A percentile compares a stretch with the other conserved stretches of the same genome.
These are phyloP conservation scores for Tenualosa thibaudeaui DNA, from an alignment of 2,797 vertebrate species.

Conservation along the genomic window DNA sequence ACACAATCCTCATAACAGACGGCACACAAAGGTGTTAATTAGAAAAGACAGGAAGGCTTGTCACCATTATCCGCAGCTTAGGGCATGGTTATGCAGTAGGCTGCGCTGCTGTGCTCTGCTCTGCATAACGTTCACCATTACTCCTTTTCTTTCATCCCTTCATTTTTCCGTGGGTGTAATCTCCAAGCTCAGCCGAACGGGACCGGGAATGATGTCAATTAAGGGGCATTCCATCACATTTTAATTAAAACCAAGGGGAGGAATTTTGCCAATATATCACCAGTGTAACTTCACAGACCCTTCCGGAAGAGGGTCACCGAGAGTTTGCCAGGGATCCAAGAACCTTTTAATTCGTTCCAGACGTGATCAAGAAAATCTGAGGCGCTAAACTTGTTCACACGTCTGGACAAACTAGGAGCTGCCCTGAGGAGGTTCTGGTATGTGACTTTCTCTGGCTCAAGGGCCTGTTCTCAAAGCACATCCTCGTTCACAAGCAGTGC, in stretches of 20 bases:
- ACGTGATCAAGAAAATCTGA: neutral
- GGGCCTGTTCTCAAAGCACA: neutral
- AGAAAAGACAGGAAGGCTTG: conserved; percentile 18
- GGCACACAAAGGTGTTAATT: conserved; percentile 12
- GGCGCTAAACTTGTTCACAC: neutral
- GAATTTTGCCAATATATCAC: neutral
- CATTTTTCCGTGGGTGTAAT: neutral
- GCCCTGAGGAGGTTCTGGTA: neutral
- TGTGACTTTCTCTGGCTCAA: neutral
- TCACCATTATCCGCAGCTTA: conserved; percentile 20
- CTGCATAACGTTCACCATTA: neutral
- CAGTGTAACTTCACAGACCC: neutral
- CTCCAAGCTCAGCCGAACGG: neutral
- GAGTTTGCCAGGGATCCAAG: neutral
- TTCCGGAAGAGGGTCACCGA: neutral
- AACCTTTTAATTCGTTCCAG: neutral
- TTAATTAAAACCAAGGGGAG: conserved; percentile 24
- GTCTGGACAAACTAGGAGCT: neutral
- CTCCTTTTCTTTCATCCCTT: neutral
- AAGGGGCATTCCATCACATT: conserved; percentile 21
- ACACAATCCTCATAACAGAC: neutral
- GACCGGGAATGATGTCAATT: conserved; percentile 16
- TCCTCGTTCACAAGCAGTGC: neutral
- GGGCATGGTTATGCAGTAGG: neutral
- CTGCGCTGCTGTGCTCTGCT: neutral